phyloP scores from a whole-genome alignment of 2,888 invertebrate species.

The Lutraria lutraria region DNA sequence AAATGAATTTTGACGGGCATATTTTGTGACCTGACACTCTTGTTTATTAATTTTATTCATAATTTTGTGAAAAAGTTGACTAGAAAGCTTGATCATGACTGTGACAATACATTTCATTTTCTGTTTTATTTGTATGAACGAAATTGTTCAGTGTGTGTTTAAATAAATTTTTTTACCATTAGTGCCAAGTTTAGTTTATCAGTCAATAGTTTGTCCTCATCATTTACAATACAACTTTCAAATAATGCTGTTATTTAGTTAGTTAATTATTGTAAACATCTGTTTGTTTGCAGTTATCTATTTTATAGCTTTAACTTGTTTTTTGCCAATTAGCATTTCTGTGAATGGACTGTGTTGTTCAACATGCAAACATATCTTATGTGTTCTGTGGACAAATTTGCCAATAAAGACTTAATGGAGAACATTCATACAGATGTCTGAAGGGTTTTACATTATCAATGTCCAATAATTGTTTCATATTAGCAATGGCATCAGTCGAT shows the following conservation, averaged over 20 bases:
- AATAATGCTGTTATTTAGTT: not conserved
- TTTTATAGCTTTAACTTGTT: not conserved
- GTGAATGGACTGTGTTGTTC: not conserved
- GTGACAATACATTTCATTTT: not conserved
- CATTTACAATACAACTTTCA: not conserved
- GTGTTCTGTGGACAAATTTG: not conserved
- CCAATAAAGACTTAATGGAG: not conserved
- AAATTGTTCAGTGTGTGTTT: not conserved
- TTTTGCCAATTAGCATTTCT: not conserved
- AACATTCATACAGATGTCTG: not conserved
- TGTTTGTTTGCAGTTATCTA: not conserved
- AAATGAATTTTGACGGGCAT: too few species aligned
- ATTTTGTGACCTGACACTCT: too few species aligned
- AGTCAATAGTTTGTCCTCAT: not conserved
- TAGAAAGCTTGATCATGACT: too few species aligned
- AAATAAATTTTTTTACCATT: not conserved
- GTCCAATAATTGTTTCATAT: too few species aligned
- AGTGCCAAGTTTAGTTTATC: not conserved
- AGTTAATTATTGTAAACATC: not conserved
- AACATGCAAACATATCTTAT: not conserved
- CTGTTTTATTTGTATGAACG: not conserved
- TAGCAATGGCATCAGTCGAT: too few species aligned
- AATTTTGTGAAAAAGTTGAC: too few species aligned
- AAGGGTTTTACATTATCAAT: not conserved
- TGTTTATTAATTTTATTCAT: too few species aligned